Base-by-base conservation (phyloP, 2,797 vertebrate genomes). In the Gallinago solitaria region DNA sequence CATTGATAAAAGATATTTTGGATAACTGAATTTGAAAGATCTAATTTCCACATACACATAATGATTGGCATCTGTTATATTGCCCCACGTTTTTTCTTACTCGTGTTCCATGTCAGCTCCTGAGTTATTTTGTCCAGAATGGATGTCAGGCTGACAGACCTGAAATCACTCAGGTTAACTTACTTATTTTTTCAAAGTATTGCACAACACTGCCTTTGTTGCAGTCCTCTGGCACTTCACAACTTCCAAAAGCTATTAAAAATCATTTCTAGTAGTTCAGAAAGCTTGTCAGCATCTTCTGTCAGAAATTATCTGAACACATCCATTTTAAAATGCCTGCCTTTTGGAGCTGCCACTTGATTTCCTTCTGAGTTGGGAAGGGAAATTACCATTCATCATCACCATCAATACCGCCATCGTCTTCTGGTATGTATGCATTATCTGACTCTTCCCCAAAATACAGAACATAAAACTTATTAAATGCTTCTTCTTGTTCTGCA, bases 311-410 rank as follows among this genome's bases (percentile, higher is more conserved):
- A 86, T 69, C n/a, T 81, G 61, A 90, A 81, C 33, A 33, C 6
- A 87, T 45, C 70, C 17, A 63, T 82, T 91, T 93, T 35, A 83
- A 94, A 95, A 83, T 87, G 35, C 27, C 80, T 91, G 70, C 19
- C 20, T 76, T 96, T 95, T 90, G 88, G 85, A 93, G 14, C 54
- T 91, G 35, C 74, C 51, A 45, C 33, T 93, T 93, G 80, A 90
- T 97, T 95, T 94, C 24, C 32, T 91, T 94, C 83, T 95, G 92
- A 97, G 19, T 8, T 97, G 85, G 61, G 63, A 95, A 95, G 59
- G 83, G 80, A 90, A 83, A 87, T 79, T 76, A 28, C 74, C 80
- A 88, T 94, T 90, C 88, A 69, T 95, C 95, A 94, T 90, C 79
- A 89, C 23, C 87, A 89, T 53, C 94, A 95, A 54, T 88, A 95